phyloP scores from a whole-genome alignment of 2,888 invertebrate species.

The Thecocarcelia acutangulata region DNA sequence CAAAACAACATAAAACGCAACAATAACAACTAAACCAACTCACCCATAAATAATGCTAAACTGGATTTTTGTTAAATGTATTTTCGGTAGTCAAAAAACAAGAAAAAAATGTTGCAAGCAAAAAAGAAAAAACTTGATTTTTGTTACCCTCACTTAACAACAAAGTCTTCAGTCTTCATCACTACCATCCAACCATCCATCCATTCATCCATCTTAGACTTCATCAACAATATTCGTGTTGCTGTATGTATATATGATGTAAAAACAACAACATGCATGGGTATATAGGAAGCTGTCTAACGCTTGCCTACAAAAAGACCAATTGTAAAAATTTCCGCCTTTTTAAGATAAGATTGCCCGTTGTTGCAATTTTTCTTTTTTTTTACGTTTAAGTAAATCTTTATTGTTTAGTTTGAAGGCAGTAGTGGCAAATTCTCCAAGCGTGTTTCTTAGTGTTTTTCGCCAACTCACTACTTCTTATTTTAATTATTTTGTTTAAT shows the following conservation, averaged over 20 bases:
- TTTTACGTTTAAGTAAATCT: neutral
- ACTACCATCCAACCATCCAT: constrained; percentile 9
- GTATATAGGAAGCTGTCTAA: constrained; percentile 35
- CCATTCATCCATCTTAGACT: constrained; percentile 3
- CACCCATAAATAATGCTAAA: constrained; percentile 64
- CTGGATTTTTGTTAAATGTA: constrained; percentile 54
- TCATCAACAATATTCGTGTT: constrained; percentile 20
- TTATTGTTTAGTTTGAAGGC: neutral
- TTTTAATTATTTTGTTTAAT: constrained; percentile 32
- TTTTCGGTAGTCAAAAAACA: constrained; percentile 28
- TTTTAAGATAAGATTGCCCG: constrained; percentile 17
- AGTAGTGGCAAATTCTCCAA: neutral
- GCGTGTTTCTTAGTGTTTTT: neutral
- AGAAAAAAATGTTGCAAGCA: constrained; percentile 29
- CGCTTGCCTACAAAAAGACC: no score
- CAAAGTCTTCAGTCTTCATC: constrained; percentile 20
- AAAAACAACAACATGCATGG: constrained; percentile 17
- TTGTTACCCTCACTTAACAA: constrained; percentile 41
- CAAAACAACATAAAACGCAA: constrained; percentile 49
- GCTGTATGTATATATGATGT: constrained; percentile 42
- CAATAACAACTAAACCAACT: constrained; percentile 38
- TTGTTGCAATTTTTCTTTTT: constrained; percentile 2
- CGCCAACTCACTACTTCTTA: constrained; percentile 38
- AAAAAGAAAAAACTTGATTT: constrained; percentile 47
- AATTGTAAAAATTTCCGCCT: constrained; percentile 47